Percentiles rank a stretch among this genome's conserved stretches.
These are phyloP conservation scores for Neoascia interrupta DNA, from an alignment of 2,888 invertebrate species.

Conservation along the genomic window DNA sequence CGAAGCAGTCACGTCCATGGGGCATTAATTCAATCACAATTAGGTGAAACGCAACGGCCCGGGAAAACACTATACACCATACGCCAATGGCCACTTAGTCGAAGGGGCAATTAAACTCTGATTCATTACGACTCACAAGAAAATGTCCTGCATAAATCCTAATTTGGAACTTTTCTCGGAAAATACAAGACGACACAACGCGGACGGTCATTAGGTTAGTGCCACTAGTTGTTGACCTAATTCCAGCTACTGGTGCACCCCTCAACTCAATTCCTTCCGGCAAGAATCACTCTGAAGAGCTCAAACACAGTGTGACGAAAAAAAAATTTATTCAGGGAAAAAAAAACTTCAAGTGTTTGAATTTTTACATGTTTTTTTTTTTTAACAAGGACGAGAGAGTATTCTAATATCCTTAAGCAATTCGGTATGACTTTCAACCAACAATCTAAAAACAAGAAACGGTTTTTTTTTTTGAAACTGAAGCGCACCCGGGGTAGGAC, in stretches of 20 bases:
- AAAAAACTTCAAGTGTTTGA: neutral
- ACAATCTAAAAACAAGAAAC: neutral
- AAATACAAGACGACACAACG: neutral
- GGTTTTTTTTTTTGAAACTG: neutral
- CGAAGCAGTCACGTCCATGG: slow-evolving; percentile 53
- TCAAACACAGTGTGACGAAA: slow-evolving; percentile 9
- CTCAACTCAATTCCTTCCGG: slow-evolving; percentile 35
- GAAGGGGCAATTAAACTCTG: slow-evolving; percentile 57
- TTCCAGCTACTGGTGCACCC: neutral
- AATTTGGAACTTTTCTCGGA: slow-evolving; percentile 18
- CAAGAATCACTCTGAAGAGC: slow-evolving; percentile 22
- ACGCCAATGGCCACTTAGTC: neutral
- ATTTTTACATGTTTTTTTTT: neutral
- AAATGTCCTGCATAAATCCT: slow-evolving; percentile 60
- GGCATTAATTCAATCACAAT: slow-evolving; percentile 67
- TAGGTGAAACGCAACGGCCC: slow-evolving; percentile 51
- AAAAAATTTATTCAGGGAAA: neutral
- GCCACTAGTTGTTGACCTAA: slow-evolving; percentile 23
- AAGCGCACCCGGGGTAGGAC: neutral
- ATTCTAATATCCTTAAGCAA: slow-evolving; percentile 40
- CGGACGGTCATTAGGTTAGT: slow-evolving; percentile 9
- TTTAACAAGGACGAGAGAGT: slow-evolving; percentile 2
- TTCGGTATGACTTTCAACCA: slow-evolving; percentile 1
- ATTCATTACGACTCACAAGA: slow-evolving; percentile 52
- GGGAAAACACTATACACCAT: neutral